A percentile compares a stretch with the other conserved stretches of the same genome.
These are phyloP conservation scores for Lepas anatifera DNA, from an alignment of 2,888 invertebrate genomes.

Conservation along the genomic window DNA sequence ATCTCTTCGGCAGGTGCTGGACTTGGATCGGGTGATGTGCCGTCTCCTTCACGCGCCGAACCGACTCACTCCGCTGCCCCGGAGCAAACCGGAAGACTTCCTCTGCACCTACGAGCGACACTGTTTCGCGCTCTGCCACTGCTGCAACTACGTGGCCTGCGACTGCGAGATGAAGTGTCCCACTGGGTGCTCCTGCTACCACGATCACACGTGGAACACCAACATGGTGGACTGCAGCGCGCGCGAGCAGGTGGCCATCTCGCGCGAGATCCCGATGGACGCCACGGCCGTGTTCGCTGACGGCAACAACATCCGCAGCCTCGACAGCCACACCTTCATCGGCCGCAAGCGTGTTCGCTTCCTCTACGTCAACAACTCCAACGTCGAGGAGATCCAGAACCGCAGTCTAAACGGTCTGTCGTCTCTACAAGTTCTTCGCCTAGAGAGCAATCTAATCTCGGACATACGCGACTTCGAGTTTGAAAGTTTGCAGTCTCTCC, in stretches of 20 bases:
- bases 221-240: constrained; percentile 85
- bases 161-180: constrained; percentile 97
- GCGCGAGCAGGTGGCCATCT: constrained; percentile 66
- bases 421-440: constrained; percentile 62
- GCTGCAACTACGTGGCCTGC: constrained; percentile 93
- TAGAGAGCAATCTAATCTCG: constrained; percentile 73
- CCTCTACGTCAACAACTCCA: constrained; percentile 75
- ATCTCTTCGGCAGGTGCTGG: constrained; percentile 6
- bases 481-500: constrained; percentile 62
- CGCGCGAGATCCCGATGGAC: constrained; percentile 81
- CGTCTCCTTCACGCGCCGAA: not conserved
- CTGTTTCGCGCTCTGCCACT: constrained; percentile 87
- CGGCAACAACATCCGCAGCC: constrained; percentile 75
- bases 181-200: constrained; percentile 83
- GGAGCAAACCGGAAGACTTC: constrained; percentile 57
- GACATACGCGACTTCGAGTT: constrained; percentile 70
- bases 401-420: constrained; percentile 80
- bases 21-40: not conserved
- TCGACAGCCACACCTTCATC: constrained; percentile 79
- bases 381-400: constrained; percentile 71
- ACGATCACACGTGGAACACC: constrained; percentile 84
- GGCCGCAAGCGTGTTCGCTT: constrained; percentile 80
- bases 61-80: not conserved
- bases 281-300: constrained; percentile 89
- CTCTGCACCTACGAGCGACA: constrained; percentile 84